Evolutionary conservation across 2,113 vertebrate species (phyloP).

Genomic region (Proterorhinus semilunaris): DNA sequence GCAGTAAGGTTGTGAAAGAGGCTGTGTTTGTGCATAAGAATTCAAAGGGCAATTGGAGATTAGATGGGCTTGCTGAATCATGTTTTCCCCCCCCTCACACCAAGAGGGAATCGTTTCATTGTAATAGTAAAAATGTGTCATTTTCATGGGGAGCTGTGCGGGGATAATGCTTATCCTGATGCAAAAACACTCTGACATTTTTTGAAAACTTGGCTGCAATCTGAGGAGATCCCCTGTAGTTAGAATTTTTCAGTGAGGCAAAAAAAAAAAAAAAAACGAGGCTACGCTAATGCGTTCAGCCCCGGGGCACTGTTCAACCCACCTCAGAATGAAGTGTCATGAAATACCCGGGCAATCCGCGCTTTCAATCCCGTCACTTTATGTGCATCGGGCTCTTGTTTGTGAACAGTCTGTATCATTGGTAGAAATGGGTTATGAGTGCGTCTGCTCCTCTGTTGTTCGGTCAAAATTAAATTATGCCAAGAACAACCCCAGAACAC

Average conservation of each 20-base stretch:
- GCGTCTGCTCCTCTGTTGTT: neutral
- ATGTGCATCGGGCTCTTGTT: slow-evolving; percentile 20
- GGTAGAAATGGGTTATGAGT: neutral
- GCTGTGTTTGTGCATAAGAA: slow-evolving; percentile 19
- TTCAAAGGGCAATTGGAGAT: slow-evolving; percentile 38
- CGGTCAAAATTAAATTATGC: slow-evolving; percentile 26
- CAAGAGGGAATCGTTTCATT: slow-evolving; percentile 36
- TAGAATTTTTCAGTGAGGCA: slow-evolving; percentile 13
- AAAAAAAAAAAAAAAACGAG: neutral
- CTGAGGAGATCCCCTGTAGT: slow-evolving; percentile 32
- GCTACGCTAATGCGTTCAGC: slow-evolving; percentile 11
- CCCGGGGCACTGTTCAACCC: slow-evolving; percentile 20
- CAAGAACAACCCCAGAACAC: slow-evolving; percentile 17
- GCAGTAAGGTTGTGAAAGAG: slow-evolving; percentile 10
- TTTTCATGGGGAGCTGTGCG: slow-evolving; percentile 2
- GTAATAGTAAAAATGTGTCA: slow-evolving; percentile 23
- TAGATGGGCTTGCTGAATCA: slow-evolving; percentile 49
- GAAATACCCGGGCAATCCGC: slow-evolving; percentile 2
- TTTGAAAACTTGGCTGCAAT: slow-evolving; percentile 36
- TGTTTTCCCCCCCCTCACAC: slow-evolving; percentile 13
- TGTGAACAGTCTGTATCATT: slow-evolving; percentile 15
- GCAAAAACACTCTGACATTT: slow-evolving; percentile 10
- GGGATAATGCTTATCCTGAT: slow-evolving; percentile 13
- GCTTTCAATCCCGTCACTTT: neutral
- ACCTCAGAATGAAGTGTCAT: slow-evolving; percentile 23